Evolutionary conservation across 2,113 vertebrate genomes (phyloP), one percentile per base, ranked within the genome.

Genomic region (Spea multiplicata): DNA sequence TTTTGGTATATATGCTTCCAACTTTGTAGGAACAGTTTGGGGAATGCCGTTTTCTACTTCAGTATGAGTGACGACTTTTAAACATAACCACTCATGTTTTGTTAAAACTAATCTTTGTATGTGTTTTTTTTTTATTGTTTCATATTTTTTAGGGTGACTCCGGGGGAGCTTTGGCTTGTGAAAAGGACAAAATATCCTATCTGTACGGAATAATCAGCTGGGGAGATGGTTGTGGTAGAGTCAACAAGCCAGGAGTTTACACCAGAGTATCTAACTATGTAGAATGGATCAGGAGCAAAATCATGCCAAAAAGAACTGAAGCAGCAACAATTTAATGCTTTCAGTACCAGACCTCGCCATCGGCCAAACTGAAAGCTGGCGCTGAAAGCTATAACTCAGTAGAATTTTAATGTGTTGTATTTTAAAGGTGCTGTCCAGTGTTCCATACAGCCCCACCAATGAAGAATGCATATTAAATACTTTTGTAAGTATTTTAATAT

Each of bases 171-270:
- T 86, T 99, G 83, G 92, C 89, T 45, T 99, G 96, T 46, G 89
- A 89, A 71, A 74, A 84, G 78, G 47, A 91, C 0, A 91, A 92
- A 0, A 88, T 93, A 80, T 93, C 92, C 71, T 95, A 95, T 82
- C 90, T 98, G 53, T 96, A 95, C 0, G 97, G 97, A 44, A 83
- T 98, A 86, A 89, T 97, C 88, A 98, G 96, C 87, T 99, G 97
- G 97, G 96, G 96, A 0, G 94, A 97, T 0, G 96, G 96, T 83
- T 99, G 97, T 0, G 92, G 93, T 13, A 85, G 84, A 55, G 64
- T 86, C 3, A 86, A 89, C 57, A 98, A 93, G 83, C 97, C 97
- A 0, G 96, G 96, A 0, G 96, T 99, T 64, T 99, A 99, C 68
- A 97, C 97, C 4, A 92, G 84, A 65, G 93, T 99, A 44, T 85